Evolutionary conservation across 2,113 vertebrate genomes (phyloP), one percentile per base, ranked within the genome.

Genomic region (Halcyon malimbica): DNA sequence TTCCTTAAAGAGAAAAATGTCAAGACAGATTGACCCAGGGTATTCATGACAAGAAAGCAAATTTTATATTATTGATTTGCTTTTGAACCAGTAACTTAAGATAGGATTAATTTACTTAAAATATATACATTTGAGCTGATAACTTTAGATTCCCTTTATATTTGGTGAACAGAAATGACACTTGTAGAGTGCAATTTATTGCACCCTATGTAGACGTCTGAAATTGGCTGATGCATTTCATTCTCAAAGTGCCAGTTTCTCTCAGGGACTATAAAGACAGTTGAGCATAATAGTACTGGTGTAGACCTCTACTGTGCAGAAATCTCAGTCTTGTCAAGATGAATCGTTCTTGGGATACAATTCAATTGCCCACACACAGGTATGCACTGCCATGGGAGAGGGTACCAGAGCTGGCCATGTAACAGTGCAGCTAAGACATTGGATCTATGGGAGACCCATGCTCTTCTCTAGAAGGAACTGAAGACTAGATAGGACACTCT

Each of bases 1-100:
- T 77, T 92, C 26, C 56, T 81, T 81, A 56, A 65, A 78, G 35
- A 94, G 39, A 78, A 90, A 81, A 93, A 81, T 37, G 7, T 80
- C 79, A 83, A 77, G 71, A 78, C 9, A 81, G 24, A 83, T 35
- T 81, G 51, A 94, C 33, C 23, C 16, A 62, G 33, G 2, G 1
- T 56, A 92, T 42, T 77, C 65, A 63, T 53, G 19, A 57, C 51
- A 67, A 83, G 74, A 87, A 88, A 89, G 5, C 1, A 33, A 4
- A 1, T 13, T 74, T 69, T 71, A 6, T 42, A 28, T 60, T 67
- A 41, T 6, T 86, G 51, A 54, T 89, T 90, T 95, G 5, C 18
- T 93, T 83, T 70, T 83, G 35, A 78, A 59, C 60, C n/a, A 41
- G 29, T 75, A 35, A 48, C 6, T 80, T 71, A 44, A 17, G 8